Evolutionary conservation across 2,797 vertebrate species (phyloP).

Genomic region (Phoxinus dragarum): DNA sequence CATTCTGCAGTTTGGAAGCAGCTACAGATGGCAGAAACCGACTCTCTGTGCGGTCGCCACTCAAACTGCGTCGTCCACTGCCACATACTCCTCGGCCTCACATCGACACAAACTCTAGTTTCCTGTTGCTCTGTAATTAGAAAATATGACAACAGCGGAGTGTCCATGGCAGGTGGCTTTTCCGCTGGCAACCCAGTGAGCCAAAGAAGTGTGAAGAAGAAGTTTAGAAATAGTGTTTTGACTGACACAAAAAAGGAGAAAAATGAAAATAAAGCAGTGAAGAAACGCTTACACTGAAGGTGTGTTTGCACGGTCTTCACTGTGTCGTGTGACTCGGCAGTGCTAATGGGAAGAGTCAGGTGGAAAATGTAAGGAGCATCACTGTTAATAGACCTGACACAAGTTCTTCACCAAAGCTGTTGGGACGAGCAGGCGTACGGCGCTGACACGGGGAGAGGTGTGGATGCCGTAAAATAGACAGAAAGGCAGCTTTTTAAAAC

Average conservation of each 20-base stretch:
- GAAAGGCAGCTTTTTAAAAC: conserved; percentile 15
- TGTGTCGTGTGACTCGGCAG: conserved; percentile 49
- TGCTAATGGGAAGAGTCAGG: conserved; percentile 73
- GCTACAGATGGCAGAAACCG: conserved; percentile 6
- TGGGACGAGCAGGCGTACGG: conserved; percentile 48
- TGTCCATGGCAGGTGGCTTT: conserved; percentile 29
- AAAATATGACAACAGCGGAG: conserved; percentile 33
- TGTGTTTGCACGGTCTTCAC: conserved; percentile 8
- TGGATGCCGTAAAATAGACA: conserved; percentile 19
- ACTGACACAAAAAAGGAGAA: conserved; percentile 19
- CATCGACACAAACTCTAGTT: background rate
- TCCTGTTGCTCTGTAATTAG: conserved; percentile 12
- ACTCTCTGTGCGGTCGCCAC: background rate
- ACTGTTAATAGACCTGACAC: conserved; percentile 79
- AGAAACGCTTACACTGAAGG: background rate
- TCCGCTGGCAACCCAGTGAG: background rate
- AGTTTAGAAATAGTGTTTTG: conserved; percentile 1
- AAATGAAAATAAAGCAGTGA: conserved; percentile 1
- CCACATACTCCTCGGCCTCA: background rate
- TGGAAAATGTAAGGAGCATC: conserved; percentile 73
- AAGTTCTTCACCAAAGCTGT: conserved; percentile 66
- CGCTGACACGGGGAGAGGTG: background rate
- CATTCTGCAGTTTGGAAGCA: background rate
- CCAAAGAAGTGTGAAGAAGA: background rate
- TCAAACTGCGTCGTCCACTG: background rate